Percentiles rank a stretch among this genome's conserved stretches.
Evolutionary conservation across 2,888 invertebrate genomes (phyloP).

Genomic region (Therioaphis trifolii): DNA sequence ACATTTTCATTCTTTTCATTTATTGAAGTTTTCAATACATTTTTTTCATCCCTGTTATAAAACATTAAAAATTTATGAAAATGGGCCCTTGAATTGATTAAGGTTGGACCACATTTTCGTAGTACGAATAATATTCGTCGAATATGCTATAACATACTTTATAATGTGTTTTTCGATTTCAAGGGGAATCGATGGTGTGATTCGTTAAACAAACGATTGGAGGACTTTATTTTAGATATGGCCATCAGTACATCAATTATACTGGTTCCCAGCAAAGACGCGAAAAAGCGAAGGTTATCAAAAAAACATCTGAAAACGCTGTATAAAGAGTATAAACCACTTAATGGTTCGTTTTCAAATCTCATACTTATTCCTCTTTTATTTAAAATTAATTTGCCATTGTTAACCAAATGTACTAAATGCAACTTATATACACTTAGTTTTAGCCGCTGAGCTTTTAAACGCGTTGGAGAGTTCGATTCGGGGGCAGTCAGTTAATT

Average conservation of each 20-base stretch:
- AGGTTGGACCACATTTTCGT: no score
- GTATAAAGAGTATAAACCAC: slow-evolving; percentile 50
- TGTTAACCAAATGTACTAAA: background rate
- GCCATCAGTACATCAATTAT: slow-evolving; percentile 63
- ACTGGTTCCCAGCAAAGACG: slow-evolving; percentile 32
- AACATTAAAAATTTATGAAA: no score
- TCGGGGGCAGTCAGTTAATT: slow-evolving; percentile 71
- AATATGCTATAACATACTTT: no score
- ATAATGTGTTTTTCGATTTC: background rate
- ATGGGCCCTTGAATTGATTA: no score
- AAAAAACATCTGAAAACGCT: slow-evolving; percentile 36
- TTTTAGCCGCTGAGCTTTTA: slow-evolving; percentile 74
- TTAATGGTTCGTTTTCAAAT: slow-evolving; percentile 26
- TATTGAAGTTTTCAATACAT: no score
- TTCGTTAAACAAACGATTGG: slow-evolving; percentile 65
- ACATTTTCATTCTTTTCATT: no score
- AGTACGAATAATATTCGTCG: no score
- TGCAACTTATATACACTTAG: slow-evolving; percentile 66
- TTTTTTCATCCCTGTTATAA: no score
- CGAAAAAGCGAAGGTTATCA: slow-evolving; percentile 30
- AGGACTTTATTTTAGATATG: slow-evolving; percentile 65
- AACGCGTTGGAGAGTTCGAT: slow-evolving; percentile 73
- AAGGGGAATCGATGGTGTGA: slow-evolving; percentile 65
- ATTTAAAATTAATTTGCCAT: no score
- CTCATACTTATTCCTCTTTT: no score